A percentile compares a stretch with the other conserved stretches of the same genome.
Evolutionary conservation across 1,140 invertebrate species (phyloP).

Genomic region (Acarapis woodi): DNA sequence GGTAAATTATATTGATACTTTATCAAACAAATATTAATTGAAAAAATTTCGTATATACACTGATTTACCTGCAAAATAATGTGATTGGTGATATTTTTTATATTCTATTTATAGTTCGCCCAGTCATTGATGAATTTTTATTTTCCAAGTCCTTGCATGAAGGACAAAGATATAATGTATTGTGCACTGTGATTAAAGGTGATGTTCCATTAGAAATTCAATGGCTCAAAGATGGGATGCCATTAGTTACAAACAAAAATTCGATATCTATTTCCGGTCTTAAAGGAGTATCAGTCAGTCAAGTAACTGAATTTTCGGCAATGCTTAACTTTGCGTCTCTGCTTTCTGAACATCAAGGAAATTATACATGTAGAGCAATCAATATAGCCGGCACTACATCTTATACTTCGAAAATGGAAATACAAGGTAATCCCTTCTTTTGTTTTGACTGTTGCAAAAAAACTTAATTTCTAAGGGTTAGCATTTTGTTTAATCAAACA

Average conservation of each 20-base stretch:
- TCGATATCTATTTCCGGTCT: constrained; percentile 2
- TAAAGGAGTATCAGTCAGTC: constrained; percentile 5
- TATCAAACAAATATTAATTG: not conserved
- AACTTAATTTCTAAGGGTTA: too few species aligned
- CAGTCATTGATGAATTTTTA: constrained; percentile 18
- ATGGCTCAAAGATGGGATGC: constrained; percentile 17
- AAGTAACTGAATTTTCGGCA: constrained; percentile 13
- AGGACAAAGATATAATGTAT: constrained; percentile 49
- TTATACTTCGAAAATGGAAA: constrained; percentile 29
- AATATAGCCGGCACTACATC: constrained; percentile 30
- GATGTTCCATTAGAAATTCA: constrained; percentile 31
- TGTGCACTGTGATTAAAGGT: constrained; percentile 51
- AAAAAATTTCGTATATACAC: not conserved
- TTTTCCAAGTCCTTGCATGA: constrained; percentile 39
- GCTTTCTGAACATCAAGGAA: constrained; percentile 26
- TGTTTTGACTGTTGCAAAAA: not conserved
- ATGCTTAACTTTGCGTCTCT: constrained; percentile 13
- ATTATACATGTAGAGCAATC: constrained; percentile 35
- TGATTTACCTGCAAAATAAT: not conserved
- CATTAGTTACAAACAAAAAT: constrained; percentile 16
- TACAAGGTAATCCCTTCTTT: constrained; percentile 22
- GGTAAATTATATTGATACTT: constrained; percentile 32
- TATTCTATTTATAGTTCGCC: constrained; percentile 11
- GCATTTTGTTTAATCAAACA: too few species aligned
- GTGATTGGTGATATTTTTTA: too few species aligned